A percentile compares a stretch with the other conserved stretches of the same genome.
These are phyloP conservation scores for Zaprionus tsacasi DNA, from an alignment of 1,140 invertebrate species.

Conservation along the genomic window DNA sequence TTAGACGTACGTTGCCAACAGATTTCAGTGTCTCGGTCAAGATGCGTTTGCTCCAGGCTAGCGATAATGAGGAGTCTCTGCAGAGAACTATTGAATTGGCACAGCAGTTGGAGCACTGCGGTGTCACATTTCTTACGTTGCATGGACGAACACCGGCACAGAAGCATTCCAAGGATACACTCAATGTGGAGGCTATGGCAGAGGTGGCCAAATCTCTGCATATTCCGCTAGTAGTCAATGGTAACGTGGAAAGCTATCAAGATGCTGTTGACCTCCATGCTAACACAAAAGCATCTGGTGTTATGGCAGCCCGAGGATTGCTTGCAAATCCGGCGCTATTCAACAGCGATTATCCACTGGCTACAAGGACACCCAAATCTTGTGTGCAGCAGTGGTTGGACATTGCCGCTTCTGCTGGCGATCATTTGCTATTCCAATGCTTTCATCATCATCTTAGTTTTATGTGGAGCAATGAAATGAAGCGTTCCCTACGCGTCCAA, in stretches of 20 bases:
- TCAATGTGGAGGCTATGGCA: constrained; percentile 89
- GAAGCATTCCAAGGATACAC: constrained; percentile 90
- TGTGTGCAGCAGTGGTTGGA: constrained; percentile 95
- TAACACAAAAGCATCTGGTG: constrained; percentile 90
- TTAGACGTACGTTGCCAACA: constrained; percentile 89
- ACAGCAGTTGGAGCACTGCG: constrained; percentile 91
- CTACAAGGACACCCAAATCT: constrained; percentile 87
- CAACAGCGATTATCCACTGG: constrained; percentile 88
- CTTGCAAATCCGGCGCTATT: constrained; percentile 96
- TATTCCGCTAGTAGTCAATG: constrained; percentile 96
- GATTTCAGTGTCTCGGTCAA: constrained; percentile 96
- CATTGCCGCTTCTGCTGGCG: constrained; percentile 86
- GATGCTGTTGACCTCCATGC: constrained; percentile 89
- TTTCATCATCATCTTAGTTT: constrained; percentile 98
- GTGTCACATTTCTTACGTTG: constrained; percentile 94
- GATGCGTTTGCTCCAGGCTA: constrained; percentile 90
- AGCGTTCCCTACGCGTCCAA: constrained; percentile 88
- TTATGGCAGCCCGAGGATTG: constrained; percentile 95
- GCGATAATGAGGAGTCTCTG: constrained; percentile 52
- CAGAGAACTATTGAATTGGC: constrained; percentile 86
- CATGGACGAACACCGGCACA: constrained; percentile 95
- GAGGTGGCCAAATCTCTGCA: constrained; percentile 88
- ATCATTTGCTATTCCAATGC: constrained; percentile 89
- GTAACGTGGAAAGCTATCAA: constrained; percentile 90
- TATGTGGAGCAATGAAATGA: constrained; percentile 94